These are phyloP conservation scores for Scaptodrosophila lebanonensis DNA, from an alignment of 1,140 invertebrate species.

Conservation along the genomic window DNA sequence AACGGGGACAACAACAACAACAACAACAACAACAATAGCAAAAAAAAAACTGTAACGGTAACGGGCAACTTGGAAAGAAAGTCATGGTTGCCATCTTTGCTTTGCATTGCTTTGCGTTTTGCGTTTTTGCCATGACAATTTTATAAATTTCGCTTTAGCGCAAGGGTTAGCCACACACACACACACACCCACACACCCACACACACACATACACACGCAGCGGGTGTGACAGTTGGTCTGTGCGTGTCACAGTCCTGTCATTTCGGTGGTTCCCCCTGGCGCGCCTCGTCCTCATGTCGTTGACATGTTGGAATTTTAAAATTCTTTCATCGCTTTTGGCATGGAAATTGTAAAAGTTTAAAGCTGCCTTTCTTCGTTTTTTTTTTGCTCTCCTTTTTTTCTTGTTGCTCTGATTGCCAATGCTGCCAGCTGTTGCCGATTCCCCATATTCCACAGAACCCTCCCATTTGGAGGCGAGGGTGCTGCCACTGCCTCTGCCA, in stretches of 20 bases:
- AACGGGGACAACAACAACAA: slow-evolving; percentile 1
- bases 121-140: slow-evolving; percentile 48
- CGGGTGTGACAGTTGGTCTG: slow-evolving; percentile 71
- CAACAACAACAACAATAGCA: slow-evolving; percentile 12
- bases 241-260: slow-evolving; percentile 69
- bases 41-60: slow-evolving; percentile 14
- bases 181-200: slow-evolving; percentile 5
- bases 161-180: slow-evolving; percentile 55
- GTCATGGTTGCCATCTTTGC: slow-evolving; percentile 40
- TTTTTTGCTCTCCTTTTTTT: slow-evolving; percentile 3
- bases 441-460: not conserved
- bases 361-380: slow-evolving; percentile 30
- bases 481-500: too few species aligned
- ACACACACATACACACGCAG: slow-evolving; percentile 10
- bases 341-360: slow-evolving; percentile 70
- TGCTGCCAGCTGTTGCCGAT: slow-evolving; percentile 51
- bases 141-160: slow-evolving; percentile 55
- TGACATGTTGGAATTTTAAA: slow-evolving; percentile 68
- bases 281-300: slow-evolving; percentile 20
- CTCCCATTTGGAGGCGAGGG: too few species aligned
- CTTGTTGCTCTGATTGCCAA: slow-evolving; percentile 27
- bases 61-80: slow-evolving; percentile 22
- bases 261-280: slow-evolving; percentile 43
- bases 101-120: slow-evolving; percentile 4
- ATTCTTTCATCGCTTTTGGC: slow-evolving; percentile 58